phyloP scores from a whole-genome alignment of 2,888 invertebrate genomes.

The Parasteatoda lunata region DNA sequence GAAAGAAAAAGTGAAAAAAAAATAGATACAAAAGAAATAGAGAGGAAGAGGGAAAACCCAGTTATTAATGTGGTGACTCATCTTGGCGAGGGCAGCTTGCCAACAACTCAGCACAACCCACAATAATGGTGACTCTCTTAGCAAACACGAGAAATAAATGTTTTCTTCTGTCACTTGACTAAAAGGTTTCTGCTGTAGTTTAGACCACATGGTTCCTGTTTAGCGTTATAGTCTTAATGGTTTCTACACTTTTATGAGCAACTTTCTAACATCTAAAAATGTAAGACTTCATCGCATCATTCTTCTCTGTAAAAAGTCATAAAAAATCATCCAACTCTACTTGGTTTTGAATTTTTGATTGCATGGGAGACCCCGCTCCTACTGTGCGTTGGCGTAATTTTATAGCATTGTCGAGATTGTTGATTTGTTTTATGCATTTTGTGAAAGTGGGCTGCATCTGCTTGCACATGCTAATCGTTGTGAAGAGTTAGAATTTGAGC shows the following conservation, averaged over 20 bases:
- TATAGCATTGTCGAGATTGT: conserved; percentile 1
- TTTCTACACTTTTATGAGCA: conserved; percentile 59
- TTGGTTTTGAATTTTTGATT: conserved; percentile 20
- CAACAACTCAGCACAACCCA: conserved; percentile 54
- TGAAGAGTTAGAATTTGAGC: no score
- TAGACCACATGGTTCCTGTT: conserved; percentile 52
- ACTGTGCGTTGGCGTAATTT: background rate
- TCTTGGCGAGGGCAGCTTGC: conserved; percentile 59
- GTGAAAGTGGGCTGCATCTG: no score
- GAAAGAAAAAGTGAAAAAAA: conserved; percentile 37
- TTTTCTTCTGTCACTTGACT: conserved; percentile 58
- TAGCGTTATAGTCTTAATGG: conserved; percentile 52
- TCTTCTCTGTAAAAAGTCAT: conserved; percentile 7
- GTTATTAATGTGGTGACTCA: conserved; percentile 64
- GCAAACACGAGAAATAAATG: conserved; percentile 63
- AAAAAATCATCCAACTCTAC: conserved; percentile 21
- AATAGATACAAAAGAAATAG: conserved; percentile 28
- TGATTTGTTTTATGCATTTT: background rate
- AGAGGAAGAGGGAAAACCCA: conserved; percentile 16
- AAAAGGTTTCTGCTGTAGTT: conserved; percentile 63
- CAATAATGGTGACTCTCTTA: conserved; percentile 45
- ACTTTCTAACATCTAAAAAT: conserved; percentile 54
- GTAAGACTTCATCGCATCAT: conserved; percentile 41
- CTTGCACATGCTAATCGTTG: no score
- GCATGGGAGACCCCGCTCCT: background rate